A percentile compares a stretch with the other conserved stretches of the same genome.
These are phyloP conservation scores for Lerista edwardsae DNA, from an alignment of 2,797 vertebrate species.

Conservation along the genomic window DNA sequence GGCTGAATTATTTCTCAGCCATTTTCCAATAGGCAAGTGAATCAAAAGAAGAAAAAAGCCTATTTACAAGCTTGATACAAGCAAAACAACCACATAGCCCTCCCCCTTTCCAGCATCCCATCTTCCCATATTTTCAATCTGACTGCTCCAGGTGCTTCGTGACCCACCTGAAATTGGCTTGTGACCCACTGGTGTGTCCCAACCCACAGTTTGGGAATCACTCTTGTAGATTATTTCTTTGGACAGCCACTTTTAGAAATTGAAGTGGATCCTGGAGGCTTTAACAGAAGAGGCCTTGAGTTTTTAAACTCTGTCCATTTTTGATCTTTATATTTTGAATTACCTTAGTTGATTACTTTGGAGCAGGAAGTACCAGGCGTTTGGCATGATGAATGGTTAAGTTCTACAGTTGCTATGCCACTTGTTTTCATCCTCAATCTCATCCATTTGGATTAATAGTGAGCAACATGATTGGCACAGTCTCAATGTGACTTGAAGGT, in stretches of 20 bases:
- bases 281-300: not conserved
- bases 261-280: not conserved
- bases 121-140: no score
- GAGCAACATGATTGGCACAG: not conserved
- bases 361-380: not conserved
- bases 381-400: not conserved
- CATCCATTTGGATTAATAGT: not conserved
- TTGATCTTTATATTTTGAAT: not conserved
- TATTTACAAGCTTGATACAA: no score
- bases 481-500: not conserved
- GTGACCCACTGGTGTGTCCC: no score
- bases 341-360: no score
- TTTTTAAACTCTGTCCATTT: not conserved
- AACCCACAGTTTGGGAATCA: no score
- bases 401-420: not conserved
- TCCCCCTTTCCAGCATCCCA: no score
- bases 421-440: not conserved
- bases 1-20: no score
- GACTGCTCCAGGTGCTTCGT: no score
- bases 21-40: no score
- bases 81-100: no score
- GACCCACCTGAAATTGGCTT: no score
- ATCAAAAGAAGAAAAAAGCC: no score
- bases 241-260: not conserved
- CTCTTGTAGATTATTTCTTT: not conserved